These are phyloP conservation scores for Hemiscyllium ocellatum DNA, from an alignment of 2,113 vertebrate species.

Conservation along the genomic window DNA sequence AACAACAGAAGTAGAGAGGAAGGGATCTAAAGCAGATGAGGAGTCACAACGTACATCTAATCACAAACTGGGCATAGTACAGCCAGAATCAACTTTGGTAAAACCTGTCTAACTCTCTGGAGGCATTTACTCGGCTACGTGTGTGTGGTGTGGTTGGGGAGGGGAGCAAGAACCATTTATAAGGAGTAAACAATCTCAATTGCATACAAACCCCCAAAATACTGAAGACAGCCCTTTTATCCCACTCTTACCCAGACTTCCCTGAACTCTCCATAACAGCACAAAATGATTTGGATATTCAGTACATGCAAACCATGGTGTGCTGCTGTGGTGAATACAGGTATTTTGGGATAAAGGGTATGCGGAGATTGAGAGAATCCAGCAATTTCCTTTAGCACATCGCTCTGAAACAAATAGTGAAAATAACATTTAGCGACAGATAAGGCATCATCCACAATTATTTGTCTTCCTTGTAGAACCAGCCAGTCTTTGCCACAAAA, in stretches of 20 bases:
- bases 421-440: neutral
- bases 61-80: neutral
- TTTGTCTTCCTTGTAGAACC: neutral
- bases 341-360: neutral
- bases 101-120: neutral
- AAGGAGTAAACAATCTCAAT: neutral
- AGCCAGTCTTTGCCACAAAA: neutral
- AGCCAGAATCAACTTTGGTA: neutral
- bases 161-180: neutral
- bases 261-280: slow-evolving; percentile 19
- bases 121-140: neutral
- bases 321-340: slow-evolving; percentile 30
- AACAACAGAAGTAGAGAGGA: neutral
- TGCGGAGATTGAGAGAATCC: neutral
- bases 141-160: neutral
- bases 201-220: neutral
- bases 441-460: neutral
- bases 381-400: neutral
- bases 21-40: neutral
- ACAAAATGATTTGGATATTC: slow-evolving; percentile 18
- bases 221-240: neutral
- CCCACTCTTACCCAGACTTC: neutral
- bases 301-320: slow-evolving; percentile 30
- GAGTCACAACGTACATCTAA: neutral
- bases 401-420: neutral